Base-by-base conservation (phyloP, 37 sponge, comb jelly and placozoan genomes). In the Ianthella basta region DNA sequence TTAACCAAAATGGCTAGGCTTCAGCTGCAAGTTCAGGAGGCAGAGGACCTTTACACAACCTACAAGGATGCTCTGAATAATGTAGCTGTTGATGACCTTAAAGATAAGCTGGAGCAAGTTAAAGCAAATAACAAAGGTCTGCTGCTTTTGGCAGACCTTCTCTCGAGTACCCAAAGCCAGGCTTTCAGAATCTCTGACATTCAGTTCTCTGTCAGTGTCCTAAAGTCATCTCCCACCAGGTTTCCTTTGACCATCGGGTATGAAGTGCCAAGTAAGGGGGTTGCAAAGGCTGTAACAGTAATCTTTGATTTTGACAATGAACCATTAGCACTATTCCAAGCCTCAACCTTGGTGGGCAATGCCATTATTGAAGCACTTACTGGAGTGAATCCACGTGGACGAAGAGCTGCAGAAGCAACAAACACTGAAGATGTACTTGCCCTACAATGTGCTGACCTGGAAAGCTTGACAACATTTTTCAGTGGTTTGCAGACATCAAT, bases 261-360 rank as follows among this genome's bases (percentile, higher is more conserved):
- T 32, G 41, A 72, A 20, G 36, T 72, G 20, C 73, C 73, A 72
- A 37, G 40, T 13, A 72, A 72, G 35, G 40, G 37, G 5, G 36
- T 23, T 4, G 36, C 23, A 8, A 33, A 37, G 8, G 19, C 73
- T 34, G 73, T 72, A 13, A 72, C 73, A 37, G 73, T 37, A 20
- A 20, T 30, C 10, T 72, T 72, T 72, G 73, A 72, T 19, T 72
- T 72, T 72, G 41, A 19, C 14, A 72, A 72, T 33, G 13, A 8
- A 37, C 40, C 37, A 34, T 13, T 32, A 30, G 32, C 73, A 37
- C 30, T 72, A 37, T 72, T 37, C 41, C 41, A 33, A 19, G 35
- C 73, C 14, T 72, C 73, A 20, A 15, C 14, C 8, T 30, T 30
- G 5, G 36, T 72, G 32, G 73, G 73, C 32, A 21, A 15, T 5